A percentile compares a stretch with the other conserved stretches of the same genome.
These are phyloP conservation scores for Oplegnathus fasciatus DNA, from an alignment of 2,113 vertebrate genomes.

Conservation along the genomic window DNA sequence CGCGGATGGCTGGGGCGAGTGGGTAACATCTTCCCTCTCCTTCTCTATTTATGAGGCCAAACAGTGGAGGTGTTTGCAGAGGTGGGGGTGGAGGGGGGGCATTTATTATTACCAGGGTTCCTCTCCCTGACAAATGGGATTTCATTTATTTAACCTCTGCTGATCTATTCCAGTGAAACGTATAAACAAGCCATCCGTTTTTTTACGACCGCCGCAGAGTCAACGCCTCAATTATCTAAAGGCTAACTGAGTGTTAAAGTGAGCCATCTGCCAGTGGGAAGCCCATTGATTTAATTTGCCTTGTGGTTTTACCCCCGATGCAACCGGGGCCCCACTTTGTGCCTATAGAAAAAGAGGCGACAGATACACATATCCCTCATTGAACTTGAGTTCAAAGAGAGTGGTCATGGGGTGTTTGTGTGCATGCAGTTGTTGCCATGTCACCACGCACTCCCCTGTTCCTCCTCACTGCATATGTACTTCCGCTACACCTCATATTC, in stretches of 20 bases:
- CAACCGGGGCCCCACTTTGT: constrained; percentile 87
- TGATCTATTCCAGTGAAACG: constrained; percentile 99
- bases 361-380: constrained; percentile 81
- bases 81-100: constrained; percentile 73
- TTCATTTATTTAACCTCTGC: constrained; percentile 99
- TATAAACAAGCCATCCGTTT: constrained; percentile 99
- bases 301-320: constrained; percentile 82
- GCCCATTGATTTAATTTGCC: constrained; percentile 99
- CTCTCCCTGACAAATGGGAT: constrained; percentile 99
- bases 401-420: constrained; percentile 50
- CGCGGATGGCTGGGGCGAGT: constrained; percentile 71
- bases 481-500: constrained; percentile 82
- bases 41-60: constrained; percentile 97
- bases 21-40: constrained; percentile 89
- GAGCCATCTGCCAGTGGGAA: constrained; percentile 99
- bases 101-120: constrained; percentile 92
- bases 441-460: constrained; percentile 60
- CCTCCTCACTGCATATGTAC: constrained; percentile 35
- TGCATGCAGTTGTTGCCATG: constrained; percentile 45
- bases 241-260: constrained; percentile 99
- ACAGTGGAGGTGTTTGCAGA: constrained; percentile 95
- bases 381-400: constrained; percentile 72
- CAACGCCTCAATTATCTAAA: constrained; percentile 99
- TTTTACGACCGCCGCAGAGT: constrained; percentile 97
- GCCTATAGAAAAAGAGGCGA: constrained; percentile 75